These are phyloP conservation scores for Antennarius maculatus DNA, from an alignment of 2,797 vertebrate genomes.

Conservation along the genomic window DNA sequence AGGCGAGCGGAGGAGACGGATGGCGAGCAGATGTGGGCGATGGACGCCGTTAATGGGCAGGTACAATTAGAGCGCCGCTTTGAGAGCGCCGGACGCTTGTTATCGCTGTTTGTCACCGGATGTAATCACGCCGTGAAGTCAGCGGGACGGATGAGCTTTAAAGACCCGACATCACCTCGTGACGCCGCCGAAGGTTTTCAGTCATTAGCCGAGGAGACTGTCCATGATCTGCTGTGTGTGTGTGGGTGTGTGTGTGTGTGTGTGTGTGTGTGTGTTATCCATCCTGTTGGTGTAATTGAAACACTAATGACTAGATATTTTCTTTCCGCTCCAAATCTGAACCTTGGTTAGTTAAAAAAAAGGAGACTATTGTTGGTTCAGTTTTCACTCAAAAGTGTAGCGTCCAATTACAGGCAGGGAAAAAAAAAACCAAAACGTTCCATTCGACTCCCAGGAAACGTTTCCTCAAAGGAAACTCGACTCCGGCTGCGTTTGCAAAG, in stretches of 20 bases:
- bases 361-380: slow-evolving; percentile 27
- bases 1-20: neutral
- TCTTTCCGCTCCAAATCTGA: slow-evolving; percentile 22
- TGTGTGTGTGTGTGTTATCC: slow-evolving; percentile 1
- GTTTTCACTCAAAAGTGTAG: slow-evolving; percentile 35
- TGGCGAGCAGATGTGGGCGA: slow-evolving; percentile 52
- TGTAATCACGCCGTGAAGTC: slow-evolving; percentile 50
- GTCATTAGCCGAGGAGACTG: slow-evolving; percentile 21
- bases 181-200: slow-evolving; percentile 18
- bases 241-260: neutral
- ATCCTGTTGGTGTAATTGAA: neutral
- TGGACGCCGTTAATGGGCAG: slow-evolving; percentile 53
- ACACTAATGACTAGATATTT: neutral
- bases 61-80: slow-evolving; percentile 66
- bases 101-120: slow-evolving; percentile 55
- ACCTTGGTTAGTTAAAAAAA: slow-evolving; percentile 17
- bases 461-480: slow-evolving; percentile 41
- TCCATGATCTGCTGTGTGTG: slow-evolving; percentile 3
- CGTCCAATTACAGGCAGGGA: slow-evolving; percentile 39
- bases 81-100: slow-evolving; percentile 58
- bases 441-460: slow-evolving; percentile 53
- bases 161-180: slow-evolving; percentile 4
- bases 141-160: slow-evolving; percentile 50
- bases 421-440: neutral
- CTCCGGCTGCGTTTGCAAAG: slow-evolving; percentile 46